Conservation (phyloP, 2,888 invertebrate genomes). For the Melipona bicolor region DNA sequence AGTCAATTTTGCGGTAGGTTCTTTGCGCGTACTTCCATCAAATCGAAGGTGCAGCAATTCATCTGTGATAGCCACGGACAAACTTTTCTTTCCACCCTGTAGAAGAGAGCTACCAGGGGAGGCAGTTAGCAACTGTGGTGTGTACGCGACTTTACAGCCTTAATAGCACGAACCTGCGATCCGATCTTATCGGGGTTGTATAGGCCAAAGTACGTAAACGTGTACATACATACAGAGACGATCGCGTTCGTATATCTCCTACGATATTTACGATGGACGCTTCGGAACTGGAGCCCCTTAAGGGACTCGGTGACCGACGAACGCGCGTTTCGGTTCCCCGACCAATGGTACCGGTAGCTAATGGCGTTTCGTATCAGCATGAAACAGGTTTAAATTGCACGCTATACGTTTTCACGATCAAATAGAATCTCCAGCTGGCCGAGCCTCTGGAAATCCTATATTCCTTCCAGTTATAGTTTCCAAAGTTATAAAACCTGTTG, state of each 20-base stretch:
- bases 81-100: no score
- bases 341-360: constrained; percentile 9
- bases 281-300: constrained; percentile 22
- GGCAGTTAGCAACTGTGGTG: neutral
- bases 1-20: no score
- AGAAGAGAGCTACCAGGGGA: neutral
- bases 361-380: neutral
- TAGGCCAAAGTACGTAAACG: constrained; percentile 15
- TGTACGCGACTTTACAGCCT: constrained; percentile 16
- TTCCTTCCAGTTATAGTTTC: neutral
- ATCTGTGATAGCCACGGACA: no score
- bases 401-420: neutral
- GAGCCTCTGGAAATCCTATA: no score
- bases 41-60: no score
- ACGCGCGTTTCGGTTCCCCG: neutral
- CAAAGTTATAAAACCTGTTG: neutral
- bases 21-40: no score
- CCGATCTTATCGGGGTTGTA: constrained; percentile 46
- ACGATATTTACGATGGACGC: constrained; percentile 35
- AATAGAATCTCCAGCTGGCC: neutral
- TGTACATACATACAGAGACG: constrained; percentile 25
- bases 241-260: constrained; percentile 24
- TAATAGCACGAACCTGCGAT: constrained; percentile 40
- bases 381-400: constrained; percentile 6
- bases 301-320: constrained; percentile 9